These are phyloP conservation scores for Pteropus alecto DNA, from an alignment of 2,113 vertebrate species.

Conservation along the genomic window DNA sequence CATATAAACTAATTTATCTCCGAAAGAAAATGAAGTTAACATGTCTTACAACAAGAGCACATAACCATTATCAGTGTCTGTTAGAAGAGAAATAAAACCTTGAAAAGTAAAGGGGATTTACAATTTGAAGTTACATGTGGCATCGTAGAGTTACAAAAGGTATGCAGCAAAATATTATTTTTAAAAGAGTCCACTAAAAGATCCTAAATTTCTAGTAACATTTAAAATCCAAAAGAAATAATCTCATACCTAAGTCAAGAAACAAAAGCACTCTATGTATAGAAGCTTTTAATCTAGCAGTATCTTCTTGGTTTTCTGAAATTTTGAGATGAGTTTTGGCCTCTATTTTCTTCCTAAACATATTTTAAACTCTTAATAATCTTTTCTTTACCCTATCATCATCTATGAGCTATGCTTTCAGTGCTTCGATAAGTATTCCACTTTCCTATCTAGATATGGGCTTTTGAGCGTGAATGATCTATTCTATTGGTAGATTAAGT, in stretches of 20 bases:
- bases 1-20: background rate
- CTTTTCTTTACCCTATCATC: background rate
- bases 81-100: background rate
- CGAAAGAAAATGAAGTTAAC: background rate
- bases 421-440: conserved; percentile 23
- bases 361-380: conserved; percentile 20
- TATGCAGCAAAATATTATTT: background rate
- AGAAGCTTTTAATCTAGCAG: background rate
- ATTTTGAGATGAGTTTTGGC: background rate
- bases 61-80: background rate
- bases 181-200: background rate
- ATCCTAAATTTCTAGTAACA: background rate
- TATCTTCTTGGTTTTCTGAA: background rate
- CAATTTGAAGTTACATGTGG: background rate
- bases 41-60: background rate
- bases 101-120: background rate
- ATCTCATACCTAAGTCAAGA: background rate
- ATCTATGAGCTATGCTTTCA: background rate
- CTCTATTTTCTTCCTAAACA: conserved; percentile 54
- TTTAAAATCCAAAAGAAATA: conserved; percentile 22
- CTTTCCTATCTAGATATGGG: conserved; percentile 37
- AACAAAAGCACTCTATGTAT: background rate
- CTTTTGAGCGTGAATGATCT: background rate
- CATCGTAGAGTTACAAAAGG: background rate
- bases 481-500: background rate